phyloP scores from a whole-genome alignment of 2,113 vertebrate genomes.

The Peromyscus californicus region DNA sequence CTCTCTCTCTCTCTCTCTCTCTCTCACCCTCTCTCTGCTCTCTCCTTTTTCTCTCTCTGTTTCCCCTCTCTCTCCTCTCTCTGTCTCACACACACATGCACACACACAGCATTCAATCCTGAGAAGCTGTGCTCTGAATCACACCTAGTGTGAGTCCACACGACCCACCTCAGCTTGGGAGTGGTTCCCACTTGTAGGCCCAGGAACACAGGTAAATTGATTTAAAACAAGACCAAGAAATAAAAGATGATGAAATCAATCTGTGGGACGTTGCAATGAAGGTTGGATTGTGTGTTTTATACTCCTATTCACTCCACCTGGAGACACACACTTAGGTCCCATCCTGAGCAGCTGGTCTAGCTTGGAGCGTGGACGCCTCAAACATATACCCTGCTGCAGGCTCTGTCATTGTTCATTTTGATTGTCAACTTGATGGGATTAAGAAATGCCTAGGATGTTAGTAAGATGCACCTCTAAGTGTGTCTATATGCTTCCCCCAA shows the following conservation, averaged over 20 bases:
- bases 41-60: not conserved
- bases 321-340: not conserved
- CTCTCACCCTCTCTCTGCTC: not conserved
- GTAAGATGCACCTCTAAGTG: not conserved
- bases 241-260: not conserved
- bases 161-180: not conserved
- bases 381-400: accelerated
- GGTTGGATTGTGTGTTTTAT: not conserved
- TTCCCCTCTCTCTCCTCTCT: not conserved
- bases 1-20: not conserved
- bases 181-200: not conserved
- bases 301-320: not conserved
- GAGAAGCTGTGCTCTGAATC: not conserved
- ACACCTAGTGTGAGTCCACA: not conserved
- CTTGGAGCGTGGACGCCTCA: not conserved
- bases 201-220: not conserved
- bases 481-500: not conserved
- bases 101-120: not conserved
- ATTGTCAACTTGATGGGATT: not conserved
- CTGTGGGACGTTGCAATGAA: not conserved
- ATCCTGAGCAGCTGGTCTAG: not conserved
- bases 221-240: not conserved
- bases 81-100: not conserved
- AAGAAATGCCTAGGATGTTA: not conserved
- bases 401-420: too few species aligned